phyloP scores from a whole-genome alignment of 53 echinoderm and acorn worm species.

The Zoroaster sp. region DNA sequence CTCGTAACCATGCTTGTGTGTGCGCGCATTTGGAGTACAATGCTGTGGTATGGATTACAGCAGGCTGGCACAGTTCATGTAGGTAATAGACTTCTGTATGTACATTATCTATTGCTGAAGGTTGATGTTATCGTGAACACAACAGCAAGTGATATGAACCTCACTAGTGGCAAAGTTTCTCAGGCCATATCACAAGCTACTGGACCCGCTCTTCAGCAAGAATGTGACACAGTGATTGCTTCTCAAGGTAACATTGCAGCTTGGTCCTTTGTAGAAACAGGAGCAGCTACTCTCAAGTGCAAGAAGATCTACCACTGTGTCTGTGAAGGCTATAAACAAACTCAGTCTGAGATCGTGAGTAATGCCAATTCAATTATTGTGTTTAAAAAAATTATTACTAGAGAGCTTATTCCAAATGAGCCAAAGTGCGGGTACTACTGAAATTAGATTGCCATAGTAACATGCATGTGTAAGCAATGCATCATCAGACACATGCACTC shows the following conservation, averaged over 20 bases:
- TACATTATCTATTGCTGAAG: conserved; percentile 8
- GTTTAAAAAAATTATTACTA: too few relatives aligned
- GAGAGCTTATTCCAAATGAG: too few relatives aligned
- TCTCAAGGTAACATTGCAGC: background rate
- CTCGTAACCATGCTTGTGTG: too few relatives aligned
- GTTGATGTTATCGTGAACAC: conserved; percentile 71
- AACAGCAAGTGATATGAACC: conserved; percentile 15
- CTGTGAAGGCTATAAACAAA: background rate
- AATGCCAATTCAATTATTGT: background rate
- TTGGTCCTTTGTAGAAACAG: conserved; percentile 44
- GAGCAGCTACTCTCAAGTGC: conserved; percentile 30
- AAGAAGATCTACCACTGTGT: conserved; percentile 43
- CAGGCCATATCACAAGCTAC: conserved; percentile 15
- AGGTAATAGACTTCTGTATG: too few relatives aligned
- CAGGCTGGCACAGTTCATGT: too few relatives aligned
- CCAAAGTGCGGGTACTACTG: too few relatives aligned
- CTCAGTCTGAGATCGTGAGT: background rate
- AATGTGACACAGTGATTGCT: conserved; percentile 3
- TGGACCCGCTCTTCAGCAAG: conserved; percentile 38
- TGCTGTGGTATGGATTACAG: too few relatives aligned
- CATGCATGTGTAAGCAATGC: too few relatives aligned
- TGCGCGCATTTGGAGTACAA: too few relatives aligned
- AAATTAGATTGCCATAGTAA: too few relatives aligned
- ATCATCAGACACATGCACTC: too few relatives aligned
- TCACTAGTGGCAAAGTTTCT: conserved; percentile 29